Base-by-base conservation (phyloP, 2,888 invertebrate genomes). In the Lumbricus terrestris region DNA sequence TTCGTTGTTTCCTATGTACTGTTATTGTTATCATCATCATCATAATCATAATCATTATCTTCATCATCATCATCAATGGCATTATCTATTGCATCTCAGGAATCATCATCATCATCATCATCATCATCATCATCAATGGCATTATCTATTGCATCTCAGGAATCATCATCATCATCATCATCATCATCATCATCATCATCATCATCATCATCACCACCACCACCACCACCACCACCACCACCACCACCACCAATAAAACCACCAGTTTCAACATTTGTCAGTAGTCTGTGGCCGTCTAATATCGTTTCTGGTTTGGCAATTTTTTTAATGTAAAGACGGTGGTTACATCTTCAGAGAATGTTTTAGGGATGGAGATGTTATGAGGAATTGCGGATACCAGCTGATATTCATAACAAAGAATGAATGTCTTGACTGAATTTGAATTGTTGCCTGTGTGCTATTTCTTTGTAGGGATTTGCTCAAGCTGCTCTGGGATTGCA, bases 401-500 rank as follows among this genome's bases (percentile, higher is more conserved):
- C 18, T 34, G n/a, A 11, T 42, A 42, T 35, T 33, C 40, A 35
- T 88, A 88, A n/a, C 11, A 33, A 18, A 38, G 38, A 42, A 6
- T 42, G 23, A 23, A 33, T 4, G 15, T 88, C 42, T 40, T 42
- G 34, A 15, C 38, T 88, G 29, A 88, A 40, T 0, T 29, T 88
- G 29, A 88, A 40, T 0, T 29, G n/a, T 88, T 15, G 23, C 11
- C 54, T 89, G 18, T n/a, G 5, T 34, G 85, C 20, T 37, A 37
- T 82, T 42, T 90, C 16, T 82, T n/a, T n/a, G 5, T 85, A 92
- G 92, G 98, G 99, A 90, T 99, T 98, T 94, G 96, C 97, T 0
- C 97, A 98, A 93, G 97, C 97, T 8, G 97, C 98, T 93, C 97
- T 97, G 93, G 97, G 97, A 1, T 96, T 99, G 94, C 97, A 98